These are phyloP conservation scores for Neolamprologus cancellatus DNA, from an alignment of 2,113 vertebrate species.

Conservation along the genomic window DNA sequence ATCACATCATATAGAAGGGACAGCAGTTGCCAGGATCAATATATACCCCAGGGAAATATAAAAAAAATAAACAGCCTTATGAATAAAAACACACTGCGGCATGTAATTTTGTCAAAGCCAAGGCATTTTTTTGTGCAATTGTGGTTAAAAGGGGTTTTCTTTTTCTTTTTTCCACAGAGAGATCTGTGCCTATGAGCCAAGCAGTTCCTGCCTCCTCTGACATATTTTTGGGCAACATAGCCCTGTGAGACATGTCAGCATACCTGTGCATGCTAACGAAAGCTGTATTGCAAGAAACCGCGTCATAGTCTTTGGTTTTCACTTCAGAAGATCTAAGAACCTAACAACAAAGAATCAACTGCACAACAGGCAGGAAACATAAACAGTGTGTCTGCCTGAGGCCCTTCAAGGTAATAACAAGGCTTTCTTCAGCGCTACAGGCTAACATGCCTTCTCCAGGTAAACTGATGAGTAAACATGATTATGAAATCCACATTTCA, in stretches of 20 bases:
- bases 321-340: neutral
- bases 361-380: constrained; percentile 14
- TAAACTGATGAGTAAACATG: constrained; percentile 3
- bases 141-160: neutral
- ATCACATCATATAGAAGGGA: neutral
- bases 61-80: neutral
- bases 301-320: neutral
- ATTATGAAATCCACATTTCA: constrained; percentile 55
- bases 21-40: neutral
- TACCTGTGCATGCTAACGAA: neutral
- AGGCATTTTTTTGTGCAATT: neutral
- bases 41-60: neutral
- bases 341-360: neutral
- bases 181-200: neutral
- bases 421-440: constrained; percentile 15
- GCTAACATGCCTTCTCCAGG: constrained; percentile 21
- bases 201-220: neutral
- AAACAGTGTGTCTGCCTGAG: constrained; percentile 18
- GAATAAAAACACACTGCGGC: neutral
- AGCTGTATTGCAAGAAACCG: neutral
- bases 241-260: neutral
- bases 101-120: neutral
- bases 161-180: neutral
- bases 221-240: neutral
- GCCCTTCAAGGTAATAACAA: constrained; percentile 45